Conservation (phyloP, 1,140 invertebrate genomes). For the Temnothorax curvispinosus region DNA sequence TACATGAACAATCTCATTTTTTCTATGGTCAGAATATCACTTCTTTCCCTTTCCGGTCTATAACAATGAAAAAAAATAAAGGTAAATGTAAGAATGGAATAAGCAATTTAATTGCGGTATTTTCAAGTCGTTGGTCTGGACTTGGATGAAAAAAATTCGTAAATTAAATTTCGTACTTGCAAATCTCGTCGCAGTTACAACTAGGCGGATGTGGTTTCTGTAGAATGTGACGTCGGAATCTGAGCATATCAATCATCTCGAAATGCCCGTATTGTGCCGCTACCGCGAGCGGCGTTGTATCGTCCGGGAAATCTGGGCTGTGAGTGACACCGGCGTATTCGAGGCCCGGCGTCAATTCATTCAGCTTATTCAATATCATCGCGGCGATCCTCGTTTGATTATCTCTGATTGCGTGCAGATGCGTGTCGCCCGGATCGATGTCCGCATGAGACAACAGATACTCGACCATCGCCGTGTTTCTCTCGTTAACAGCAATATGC, state of each 20-base stretch:
- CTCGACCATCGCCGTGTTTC: constrained; percentile 86
- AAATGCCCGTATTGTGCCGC: constrained; percentile 90
- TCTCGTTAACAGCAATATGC: constrained; percentile 86
- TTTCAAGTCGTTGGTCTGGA: background rate
- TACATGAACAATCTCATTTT: constrained; percentile 87
- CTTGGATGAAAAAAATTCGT: background rate
- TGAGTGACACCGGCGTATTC: constrained; percentile 85
- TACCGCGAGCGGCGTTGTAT: constrained; percentile 90
- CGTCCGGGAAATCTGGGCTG: constrained; percentile 88
- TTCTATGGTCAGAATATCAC: constrained; percentile 85
- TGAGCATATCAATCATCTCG: constrained; percentile 89
- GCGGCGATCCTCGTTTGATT: constrained; percentile 85
- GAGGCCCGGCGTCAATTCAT: constrained; percentile 82
- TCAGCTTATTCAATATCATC: constrained; percentile 85
- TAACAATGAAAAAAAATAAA: background rate
- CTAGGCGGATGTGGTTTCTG: constrained; percentile 87
- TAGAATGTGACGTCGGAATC: constrained; percentile 85
- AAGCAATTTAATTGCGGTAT: background rate
- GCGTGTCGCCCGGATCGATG: constrained; percentile 87
- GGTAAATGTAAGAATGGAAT: background rate
- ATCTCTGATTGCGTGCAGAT: constrained; percentile 86
- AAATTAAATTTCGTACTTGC: constrained; percentile 79
- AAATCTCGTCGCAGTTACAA: constrained; percentile 87
- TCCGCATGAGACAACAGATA: constrained; percentile 84
- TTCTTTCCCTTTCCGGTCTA: constrained; percentile 78